A percentile compares a stretch with the other conserved stretches of the same genome.
Evolutionary conservation across 2,797 vertebrate genomes (phyloP).

Genomic region (Crypturellus tataupa): DNA sequence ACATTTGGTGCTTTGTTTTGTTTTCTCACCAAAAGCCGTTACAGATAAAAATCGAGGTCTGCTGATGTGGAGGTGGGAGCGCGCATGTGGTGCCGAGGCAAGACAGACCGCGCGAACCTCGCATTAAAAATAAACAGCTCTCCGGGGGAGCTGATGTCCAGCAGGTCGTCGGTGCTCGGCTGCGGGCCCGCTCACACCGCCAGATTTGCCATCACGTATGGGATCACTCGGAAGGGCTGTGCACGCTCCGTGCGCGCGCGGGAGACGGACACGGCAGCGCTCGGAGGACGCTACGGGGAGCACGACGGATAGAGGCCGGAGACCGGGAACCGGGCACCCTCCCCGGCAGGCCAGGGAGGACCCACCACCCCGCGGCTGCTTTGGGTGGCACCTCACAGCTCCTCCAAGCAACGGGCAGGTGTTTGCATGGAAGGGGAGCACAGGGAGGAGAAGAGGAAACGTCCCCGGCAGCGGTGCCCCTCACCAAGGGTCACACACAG

Average conservation of each 20-base stretch:
- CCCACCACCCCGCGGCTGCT: neutral
- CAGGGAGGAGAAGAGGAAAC: neutral
- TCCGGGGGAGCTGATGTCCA: neutral
- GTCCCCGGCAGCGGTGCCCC: neutral
- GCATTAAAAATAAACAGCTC: neutral
- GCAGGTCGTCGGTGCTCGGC: neutral
- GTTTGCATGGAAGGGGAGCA: neutral
- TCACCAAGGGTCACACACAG: neutral
- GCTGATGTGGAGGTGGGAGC: constrained; percentile 9
- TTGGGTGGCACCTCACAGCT: neutral
- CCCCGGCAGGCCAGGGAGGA: neutral
- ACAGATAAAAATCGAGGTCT: constrained; percentile 66
- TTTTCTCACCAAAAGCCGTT: constrained; percentile 52
- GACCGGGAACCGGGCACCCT: neutral
- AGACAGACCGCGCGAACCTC: neutral
- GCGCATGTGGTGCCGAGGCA: neutral
- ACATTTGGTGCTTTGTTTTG: neutral
- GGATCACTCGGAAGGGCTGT: fast-evolving
- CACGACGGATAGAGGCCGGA: neutral
- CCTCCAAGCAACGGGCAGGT: fast-evolving
- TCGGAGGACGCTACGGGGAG: neutral
- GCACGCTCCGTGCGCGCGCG: neutral
- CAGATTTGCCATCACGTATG: neutral
- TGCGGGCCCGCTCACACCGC: neutral
- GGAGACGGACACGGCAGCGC: neutral